phyloP scores from a whole-genome alignment of 2,888 invertebrate genomes.

The Mythimna lalbum region DNA sequence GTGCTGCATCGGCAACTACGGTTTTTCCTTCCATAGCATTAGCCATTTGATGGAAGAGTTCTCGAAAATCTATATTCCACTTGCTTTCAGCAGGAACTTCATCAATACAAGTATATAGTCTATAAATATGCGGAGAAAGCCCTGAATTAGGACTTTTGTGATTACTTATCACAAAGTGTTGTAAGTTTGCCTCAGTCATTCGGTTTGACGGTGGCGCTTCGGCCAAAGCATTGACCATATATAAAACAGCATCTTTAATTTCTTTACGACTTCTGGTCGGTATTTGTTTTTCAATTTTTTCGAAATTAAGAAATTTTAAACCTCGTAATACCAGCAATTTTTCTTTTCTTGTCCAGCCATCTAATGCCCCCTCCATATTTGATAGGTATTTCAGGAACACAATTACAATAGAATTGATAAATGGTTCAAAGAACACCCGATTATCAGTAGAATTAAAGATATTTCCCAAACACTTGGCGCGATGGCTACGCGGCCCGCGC shows the following conservation, averaged over 20 bases:
- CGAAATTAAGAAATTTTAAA: constrained; percentile 9
- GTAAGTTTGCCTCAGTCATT: background rate
- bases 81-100: background rate
- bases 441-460: background rate
- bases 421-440: background rate
- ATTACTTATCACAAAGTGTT: background rate
- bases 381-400: background rate
- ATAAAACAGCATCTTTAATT: constrained; percentile 16
- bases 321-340: constrained; percentile 4
- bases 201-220: background rate
- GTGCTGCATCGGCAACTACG: constrained; percentile 12
- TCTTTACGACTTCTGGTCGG: constrained; percentile 3
- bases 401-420: background rate
- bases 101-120: background rate
- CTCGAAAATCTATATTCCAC: constrained; percentile 10
- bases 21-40: constrained; percentile 27
- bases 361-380: background rate
- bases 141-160: background rate
- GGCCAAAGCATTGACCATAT: background rate
- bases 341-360: constrained; percentile 15
- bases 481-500: background rate
- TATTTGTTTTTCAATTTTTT: constrained; percentile 9
- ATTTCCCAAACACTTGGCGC: background rate
- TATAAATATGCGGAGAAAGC: too few relatives aligned
- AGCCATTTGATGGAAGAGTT: constrained; percentile 19